Evolutionary conservation across 2,113 vertebrate genomes (phyloP).

Genomic region (Nothocercus nigrocapillus): DNA sequence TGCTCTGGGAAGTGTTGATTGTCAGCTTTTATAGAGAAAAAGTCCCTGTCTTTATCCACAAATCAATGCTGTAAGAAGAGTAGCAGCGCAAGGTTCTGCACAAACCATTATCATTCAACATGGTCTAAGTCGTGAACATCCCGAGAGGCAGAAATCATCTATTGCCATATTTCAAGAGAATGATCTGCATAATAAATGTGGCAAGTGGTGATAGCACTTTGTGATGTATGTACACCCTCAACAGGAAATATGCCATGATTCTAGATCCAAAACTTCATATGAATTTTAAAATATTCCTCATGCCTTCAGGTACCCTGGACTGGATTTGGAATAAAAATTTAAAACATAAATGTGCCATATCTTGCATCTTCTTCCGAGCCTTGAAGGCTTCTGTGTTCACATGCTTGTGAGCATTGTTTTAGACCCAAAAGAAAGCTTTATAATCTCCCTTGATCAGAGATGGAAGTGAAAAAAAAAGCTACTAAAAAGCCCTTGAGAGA

Average conservation of each 20-base stretch:
- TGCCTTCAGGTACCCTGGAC: background rate
- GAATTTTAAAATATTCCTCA: slow-evolving; percentile 32
- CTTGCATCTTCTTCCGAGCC: background rate
- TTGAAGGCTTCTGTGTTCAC: slow-evolving; percentile 16
- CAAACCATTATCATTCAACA: slow-evolving; percentile 13
- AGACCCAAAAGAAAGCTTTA: slow-evolving; percentile 33
- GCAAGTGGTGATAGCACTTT: slow-evolving; percentile 7
- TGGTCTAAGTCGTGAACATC: background rate
- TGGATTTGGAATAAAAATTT: slow-evolving; percentile 34
- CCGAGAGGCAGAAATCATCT: background rate
- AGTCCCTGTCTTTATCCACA: background rate
- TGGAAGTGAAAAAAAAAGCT: background rate
- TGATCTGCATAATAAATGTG: slow-evolving; percentile 17
- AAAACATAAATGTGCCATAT: slow-evolving; percentile 35
- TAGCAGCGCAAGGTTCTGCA: background rate
- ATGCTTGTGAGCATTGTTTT: background rate
- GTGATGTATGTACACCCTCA: slow-evolving; percentile 8
- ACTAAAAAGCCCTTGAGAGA: background rate
- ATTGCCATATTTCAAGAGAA: slow-evolving; percentile 6
- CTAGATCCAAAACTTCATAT: background rate
- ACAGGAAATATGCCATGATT: slow-evolving; percentile 3
- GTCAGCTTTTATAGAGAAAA: background rate
- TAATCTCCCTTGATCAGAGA: slow-evolving; percentile 6
- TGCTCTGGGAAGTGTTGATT: background rate
- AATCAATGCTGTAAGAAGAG: background rate